These are phyloP conservation scores for Solea solea DNA, from an alignment of 2,113 vertebrate genomes.

Conservation along the genomic window DNA sequence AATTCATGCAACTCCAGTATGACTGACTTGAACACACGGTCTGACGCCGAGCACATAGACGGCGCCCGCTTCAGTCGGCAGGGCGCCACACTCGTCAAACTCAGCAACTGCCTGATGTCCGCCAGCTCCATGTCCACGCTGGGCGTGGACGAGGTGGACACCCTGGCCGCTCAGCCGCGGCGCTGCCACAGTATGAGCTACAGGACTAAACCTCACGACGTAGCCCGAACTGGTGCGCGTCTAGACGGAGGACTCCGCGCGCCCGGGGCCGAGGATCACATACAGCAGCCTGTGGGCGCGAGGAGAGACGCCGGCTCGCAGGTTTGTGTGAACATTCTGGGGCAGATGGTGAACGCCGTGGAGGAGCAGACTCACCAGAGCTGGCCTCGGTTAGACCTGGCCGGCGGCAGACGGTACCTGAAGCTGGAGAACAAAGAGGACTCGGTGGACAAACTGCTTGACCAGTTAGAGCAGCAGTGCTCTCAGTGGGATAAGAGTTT, in stretches of 20 bases:
- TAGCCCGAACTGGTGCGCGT: neutral
- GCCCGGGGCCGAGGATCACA: accelerated
- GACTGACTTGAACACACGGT: constrained; percentile 55
- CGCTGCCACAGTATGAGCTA: constrained; percentile 78
- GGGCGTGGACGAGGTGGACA: constrained; percentile 9
- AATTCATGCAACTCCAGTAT: constrained; percentile 73
- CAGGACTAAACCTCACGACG: constrained; percentile 72
- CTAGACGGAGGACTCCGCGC: constrained; percentile 3
- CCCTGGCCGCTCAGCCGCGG: neutral
- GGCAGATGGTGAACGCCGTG: constrained; percentile 46
- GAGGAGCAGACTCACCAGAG: constrained; percentile 85
- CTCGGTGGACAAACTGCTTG: constrained; percentile 82
- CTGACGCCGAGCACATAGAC: constrained; percentile 33
- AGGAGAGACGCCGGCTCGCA: constrained; percentile 55
- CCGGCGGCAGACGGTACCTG: constrained; percentile 81
- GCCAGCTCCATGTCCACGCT: constrained; percentile 41
- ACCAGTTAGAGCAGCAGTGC: constrained; percentile 71
- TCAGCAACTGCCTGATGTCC: constrained; percentile 77
- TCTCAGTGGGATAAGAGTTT: constrained; percentile 70
- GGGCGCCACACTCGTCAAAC: constrained; percentile 65
- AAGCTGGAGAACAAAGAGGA: constrained; percentile 86
- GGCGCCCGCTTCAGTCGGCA: constrained; percentile 54
- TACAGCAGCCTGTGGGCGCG: neutral
- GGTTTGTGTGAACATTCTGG: constrained; percentile 69
- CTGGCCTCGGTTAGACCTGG: constrained; percentile 89